These are phyloP conservation scores for Tapirus indicus DNA, from an alignment of 2,797 vertebrate species.

Conservation along the genomic window DNA sequence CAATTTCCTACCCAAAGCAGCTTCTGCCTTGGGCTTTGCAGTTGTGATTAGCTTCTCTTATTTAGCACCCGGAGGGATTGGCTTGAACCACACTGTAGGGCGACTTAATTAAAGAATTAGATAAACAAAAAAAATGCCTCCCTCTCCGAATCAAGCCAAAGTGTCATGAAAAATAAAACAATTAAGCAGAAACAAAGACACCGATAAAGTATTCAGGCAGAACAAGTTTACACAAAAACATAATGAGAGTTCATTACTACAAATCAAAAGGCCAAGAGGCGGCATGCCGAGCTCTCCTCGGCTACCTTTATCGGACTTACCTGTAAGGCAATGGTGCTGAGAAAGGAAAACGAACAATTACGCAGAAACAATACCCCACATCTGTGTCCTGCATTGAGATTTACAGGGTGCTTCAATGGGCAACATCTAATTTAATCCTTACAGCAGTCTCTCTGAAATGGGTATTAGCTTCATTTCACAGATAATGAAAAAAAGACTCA, in stretches of 20 bases:
- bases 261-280: conserved; percentile 73
- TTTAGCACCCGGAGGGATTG: conserved; percentile 75
- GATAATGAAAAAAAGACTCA: not conserved
- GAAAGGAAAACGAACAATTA: conserved; percentile 26
- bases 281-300: conserved; percentile 57
- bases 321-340: not conserved
- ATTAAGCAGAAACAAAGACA: conserved; percentile 81
- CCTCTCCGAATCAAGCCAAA: conserved; percentile 74
- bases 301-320: conserved; percentile 33
- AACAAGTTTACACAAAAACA: conserved; percentile 81
- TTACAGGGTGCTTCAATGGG: not conserved
- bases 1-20: not conserved
- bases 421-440: not conserved
- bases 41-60: conserved; percentile 78
- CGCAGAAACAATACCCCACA: not conserved
- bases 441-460: not conserved
- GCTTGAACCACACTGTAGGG: conserved; percentile 70
- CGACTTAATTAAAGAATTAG: conserved; percentile 84
- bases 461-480: not conserved
- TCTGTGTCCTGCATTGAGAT: not conserved
- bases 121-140: conserved; percentile 78
- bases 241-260: conserved; percentile 81
- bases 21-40: conserved; percentile 66
- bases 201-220: conserved; percentile 81
- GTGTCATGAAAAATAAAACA: conserved; percentile 72